A percentile compares a stretch with the other conserved stretches of the same genome.
phyloP scores from a whole-genome alignment of 2,888 invertebrate species.

The Coleophora deauratella region DNA sequence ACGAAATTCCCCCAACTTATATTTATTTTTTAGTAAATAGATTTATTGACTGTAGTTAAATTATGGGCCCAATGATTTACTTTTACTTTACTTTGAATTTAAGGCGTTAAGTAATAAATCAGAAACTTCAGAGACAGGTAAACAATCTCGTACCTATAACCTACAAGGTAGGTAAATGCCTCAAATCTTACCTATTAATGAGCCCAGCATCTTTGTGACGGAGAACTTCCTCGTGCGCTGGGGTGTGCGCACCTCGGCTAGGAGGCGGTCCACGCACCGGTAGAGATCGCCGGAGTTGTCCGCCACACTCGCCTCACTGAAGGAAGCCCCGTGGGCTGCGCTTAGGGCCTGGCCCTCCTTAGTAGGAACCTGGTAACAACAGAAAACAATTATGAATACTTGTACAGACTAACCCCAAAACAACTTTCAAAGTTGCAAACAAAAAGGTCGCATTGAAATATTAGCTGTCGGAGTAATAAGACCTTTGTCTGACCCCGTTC shows the following conservation, averaged over 20 bases:
- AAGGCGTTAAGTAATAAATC: no score
- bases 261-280: conserved; percentile 80
- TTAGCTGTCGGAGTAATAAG: neutral
- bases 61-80: no score
- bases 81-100: no score
- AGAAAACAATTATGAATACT: neutral
- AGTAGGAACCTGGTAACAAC: conserved; percentile 75
- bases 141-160: no score
- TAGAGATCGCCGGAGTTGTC: conserved; percentile 84
- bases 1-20: no score
- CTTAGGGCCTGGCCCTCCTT: conserved; percentile 81
- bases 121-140: no score
- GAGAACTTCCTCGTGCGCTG: conserved; percentile 82
- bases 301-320: conserved; percentile 87
- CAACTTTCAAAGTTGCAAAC: no score
- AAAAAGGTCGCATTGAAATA: neutral
- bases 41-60: no score
- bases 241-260: conserved; percentile 78
- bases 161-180: no score
- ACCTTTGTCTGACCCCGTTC: conserved; percentile 3
- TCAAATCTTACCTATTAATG: conserved; percentile 73
- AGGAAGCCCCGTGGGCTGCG: conserved; percentile 79
- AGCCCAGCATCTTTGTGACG: conserved; percentile 86
- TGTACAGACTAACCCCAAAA: neutral
- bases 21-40: no score